Evolutionary conservation across 2,113 vertebrate species (phyloP).

Genomic region (Tringa solitaria): DNA sequence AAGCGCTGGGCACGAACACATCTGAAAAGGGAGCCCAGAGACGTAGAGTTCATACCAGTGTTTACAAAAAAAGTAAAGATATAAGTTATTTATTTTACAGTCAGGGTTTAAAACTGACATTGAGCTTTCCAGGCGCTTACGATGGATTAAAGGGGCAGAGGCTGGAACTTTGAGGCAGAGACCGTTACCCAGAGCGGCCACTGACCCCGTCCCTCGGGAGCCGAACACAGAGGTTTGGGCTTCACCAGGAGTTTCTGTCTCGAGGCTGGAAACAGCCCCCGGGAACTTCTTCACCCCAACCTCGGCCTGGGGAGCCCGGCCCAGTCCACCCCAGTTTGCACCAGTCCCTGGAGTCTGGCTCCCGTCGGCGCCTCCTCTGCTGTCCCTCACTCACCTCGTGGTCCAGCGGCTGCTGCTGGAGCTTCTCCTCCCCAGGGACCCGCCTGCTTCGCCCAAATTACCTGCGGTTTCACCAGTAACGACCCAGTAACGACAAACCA

Average conservation of each 20-base stretch:
- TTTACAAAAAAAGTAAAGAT: not conserved
- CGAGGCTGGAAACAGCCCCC: not conserved
- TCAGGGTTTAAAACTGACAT: not conserved
- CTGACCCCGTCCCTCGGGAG: not conserved
- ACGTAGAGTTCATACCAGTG: not conserved
- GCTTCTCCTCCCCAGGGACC: not conserved
- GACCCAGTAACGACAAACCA: not conserved
- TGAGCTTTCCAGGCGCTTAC: not conserved
- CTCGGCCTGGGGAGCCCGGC: not conserved
- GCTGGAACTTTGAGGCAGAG: not conserved
- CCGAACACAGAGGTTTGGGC: not conserved
- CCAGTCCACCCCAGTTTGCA: not conserved
- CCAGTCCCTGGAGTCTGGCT: slow-evolving; percentile 4
- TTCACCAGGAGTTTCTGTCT: not conserved
- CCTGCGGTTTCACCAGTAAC: not conserved
- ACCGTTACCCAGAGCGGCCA: not conserved
- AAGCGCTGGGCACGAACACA: not conserved
- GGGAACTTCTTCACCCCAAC: not conserved
- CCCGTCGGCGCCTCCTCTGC: not conserved
- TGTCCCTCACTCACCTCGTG: not conserved
- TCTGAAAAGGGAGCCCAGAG: not conserved
- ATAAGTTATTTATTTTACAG: not conserved
- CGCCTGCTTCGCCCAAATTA: not conserved
- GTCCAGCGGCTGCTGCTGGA: not conserved
- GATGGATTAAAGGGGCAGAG: not conserved